Evolutionary conservation across 2,797 vertebrate genomes (phyloP).

Genomic region (Toxotes lorentzi): DNA sequence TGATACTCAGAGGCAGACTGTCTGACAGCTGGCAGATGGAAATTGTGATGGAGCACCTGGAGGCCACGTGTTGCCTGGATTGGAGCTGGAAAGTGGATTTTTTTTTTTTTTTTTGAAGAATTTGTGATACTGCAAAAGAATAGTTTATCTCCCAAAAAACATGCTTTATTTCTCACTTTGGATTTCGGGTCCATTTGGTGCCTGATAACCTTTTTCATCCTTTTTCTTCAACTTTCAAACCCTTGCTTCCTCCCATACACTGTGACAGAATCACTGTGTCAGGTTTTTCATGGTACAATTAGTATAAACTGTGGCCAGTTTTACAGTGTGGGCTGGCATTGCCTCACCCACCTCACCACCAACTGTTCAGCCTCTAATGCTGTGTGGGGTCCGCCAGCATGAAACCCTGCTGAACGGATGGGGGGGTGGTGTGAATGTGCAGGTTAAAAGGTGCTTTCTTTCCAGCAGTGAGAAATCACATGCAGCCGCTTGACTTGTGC

Average conservation of each 20-base stretch:
- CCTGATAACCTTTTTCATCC: neutral
- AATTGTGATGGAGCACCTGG: slow-evolving; percentile 46
- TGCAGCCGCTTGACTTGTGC: slow-evolving; percentile 18
- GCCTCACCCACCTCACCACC: slow-evolving; percentile 53
- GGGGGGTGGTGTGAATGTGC: neutral
- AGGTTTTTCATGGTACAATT: slow-evolving; percentile 69
- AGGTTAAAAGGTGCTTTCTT: slow-evolving; percentile 44
- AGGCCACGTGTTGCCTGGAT: slow-evolving; percentile 35
- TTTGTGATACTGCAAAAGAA: slow-evolving; percentile 14
- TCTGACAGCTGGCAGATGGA: slow-evolving; percentile 54
- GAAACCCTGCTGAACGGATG: slow-evolving; percentile 36
- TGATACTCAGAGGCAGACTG: slow-evolving; percentile 28
- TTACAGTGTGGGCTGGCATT: slow-evolving; percentile 59
- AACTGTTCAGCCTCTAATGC: slow-evolving; percentile 43
- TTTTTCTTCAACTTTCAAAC: neutral
- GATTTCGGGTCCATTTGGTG: neutral
- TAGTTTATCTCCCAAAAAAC: neutral
- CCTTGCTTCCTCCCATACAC: slow-evolving; percentile 14
- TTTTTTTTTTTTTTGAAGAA: neutral
- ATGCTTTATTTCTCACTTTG: slow-evolving; percentile 31
- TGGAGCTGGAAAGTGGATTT: neutral
- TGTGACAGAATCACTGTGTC: slow-evolving; percentile 62
- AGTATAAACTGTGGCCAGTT: slow-evolving; percentile 64
- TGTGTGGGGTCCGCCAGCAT: slow-evolving; percentile 72
- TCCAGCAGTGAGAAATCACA: slow-evolving; percentile 25